Evolutionary conservation across 2,888 invertebrate species (phyloP).

Genomic region (Tiphia femorata): DNA sequence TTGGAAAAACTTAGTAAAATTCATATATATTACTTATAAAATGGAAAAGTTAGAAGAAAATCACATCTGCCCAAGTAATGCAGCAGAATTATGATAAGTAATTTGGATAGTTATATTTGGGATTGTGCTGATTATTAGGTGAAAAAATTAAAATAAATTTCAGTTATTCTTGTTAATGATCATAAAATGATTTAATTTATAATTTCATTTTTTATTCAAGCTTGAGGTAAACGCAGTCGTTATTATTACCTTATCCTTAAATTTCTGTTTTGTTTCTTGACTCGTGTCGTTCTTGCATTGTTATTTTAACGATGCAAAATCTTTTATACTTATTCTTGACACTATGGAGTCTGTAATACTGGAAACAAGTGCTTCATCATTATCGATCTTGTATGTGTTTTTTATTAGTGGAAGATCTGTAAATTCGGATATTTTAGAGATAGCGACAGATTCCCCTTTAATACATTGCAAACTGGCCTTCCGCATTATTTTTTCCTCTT

Average conservation of each 20-base stretch:
- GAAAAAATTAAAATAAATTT: neutral
- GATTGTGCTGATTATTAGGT: no score
- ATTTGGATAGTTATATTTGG: no score
- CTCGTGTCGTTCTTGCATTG: neutral
- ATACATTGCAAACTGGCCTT: constrained; percentile 70
- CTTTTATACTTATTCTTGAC: constrained; percentile 78
- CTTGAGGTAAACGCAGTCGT: no score
- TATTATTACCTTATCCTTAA: neutral
- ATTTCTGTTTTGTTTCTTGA: neutral
- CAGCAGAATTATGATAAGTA: no score
- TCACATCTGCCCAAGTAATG: no score
- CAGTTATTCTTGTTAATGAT: neutral
- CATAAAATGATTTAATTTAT: neutral
- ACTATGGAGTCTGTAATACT: constrained; percentile 74
- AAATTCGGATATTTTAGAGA: constrained; percentile 70
- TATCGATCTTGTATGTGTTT: constrained; percentile 74
- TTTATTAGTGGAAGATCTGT: constrained; percentile 72
- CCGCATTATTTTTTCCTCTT: constrained; percentile 46
- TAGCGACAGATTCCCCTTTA: constrained; percentile 71
- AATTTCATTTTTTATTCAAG: neutral
- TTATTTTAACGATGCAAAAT: constrained; percentile 68
- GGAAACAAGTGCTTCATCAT: constrained; percentile 68
- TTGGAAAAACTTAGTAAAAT: no score
- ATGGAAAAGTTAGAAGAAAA: no score
- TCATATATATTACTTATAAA: no score